phyloP scores from a whole-genome alignment of 2,113 vertebrate genomes.

The Oenanthe oenanthe region DNA sequence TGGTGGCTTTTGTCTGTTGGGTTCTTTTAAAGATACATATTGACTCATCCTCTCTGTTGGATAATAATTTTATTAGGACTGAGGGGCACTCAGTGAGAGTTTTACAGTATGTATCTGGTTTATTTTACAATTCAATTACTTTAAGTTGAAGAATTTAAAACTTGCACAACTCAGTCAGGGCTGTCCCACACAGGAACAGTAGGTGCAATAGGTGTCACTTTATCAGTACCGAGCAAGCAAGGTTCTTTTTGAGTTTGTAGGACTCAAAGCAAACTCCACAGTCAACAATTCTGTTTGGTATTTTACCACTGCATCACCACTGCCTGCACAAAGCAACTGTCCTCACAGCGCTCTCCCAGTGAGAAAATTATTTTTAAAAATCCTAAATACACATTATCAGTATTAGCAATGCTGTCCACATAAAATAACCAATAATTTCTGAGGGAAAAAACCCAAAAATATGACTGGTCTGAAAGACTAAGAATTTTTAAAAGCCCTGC shows the following conservation, averaged over 20 bases:
- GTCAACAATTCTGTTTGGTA: background rate
- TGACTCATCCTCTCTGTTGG: background rate
- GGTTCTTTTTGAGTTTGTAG: background rate
- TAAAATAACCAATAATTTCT: background rate
- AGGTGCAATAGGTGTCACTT: background rate
- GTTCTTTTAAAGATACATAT: background rate
- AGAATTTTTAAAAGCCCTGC: background rate
- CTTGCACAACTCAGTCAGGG: background rate
- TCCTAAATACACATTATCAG: background rate
- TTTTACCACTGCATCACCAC: background rate
- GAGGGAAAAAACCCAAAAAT: background rate
- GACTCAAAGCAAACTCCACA: background rate
- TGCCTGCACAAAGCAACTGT: background rate
- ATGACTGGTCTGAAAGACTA: background rate
- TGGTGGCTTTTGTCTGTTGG: background rate
- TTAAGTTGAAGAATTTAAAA: background rate
- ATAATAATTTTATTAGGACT: background rate
- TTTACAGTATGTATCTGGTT: background rate
- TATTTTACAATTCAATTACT: background rate
- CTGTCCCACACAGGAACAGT: background rate
- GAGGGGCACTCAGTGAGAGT: fast-evolving
- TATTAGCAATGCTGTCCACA: background rate
- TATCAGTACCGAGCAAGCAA: background rate
- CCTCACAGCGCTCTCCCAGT: fast-evolving
- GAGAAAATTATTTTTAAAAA: background rate